Evolutionary conservation across 92 coral and sea anemone genomes (phyloP), one percentile per base, ranked within the genome.

Genomic region (Parazoanthus swiftii): DNA sequence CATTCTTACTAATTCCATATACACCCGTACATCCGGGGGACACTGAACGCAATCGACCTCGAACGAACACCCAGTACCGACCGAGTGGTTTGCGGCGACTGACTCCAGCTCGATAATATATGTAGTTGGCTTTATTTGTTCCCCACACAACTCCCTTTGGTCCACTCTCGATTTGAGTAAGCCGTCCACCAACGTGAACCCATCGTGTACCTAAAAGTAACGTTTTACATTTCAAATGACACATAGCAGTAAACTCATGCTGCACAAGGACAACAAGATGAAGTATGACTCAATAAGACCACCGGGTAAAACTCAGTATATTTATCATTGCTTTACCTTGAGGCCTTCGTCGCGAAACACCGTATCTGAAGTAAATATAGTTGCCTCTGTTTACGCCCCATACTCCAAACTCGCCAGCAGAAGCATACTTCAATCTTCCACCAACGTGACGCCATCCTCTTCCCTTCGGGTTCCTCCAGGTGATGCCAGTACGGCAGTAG

Each of bases 141-240:
- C 90, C 85, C 85, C 85, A 88, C 39, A 88, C 89, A 56, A 36
- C 89, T 18, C 83, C 89, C 9, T 46, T 77, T 77, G 85, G 85
- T 44, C 85, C 84, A 79, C 82, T 81, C 77, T 87, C 89, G 51
- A 87, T n/a, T 78, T 42, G 89, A 7, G 20, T 78, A 50, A 87
- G 63, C n/a, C 51, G 68, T 10, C 89, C 85, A 76, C 74, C 26
- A 63, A 87, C 58, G 35, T 35, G 38, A 5, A 11, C 42, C 89
- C 89, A 87, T 37, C 86, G 86, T 20, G 86, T 82, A 39, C 86
- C 86, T 82, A 66, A 25, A 79, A 15, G 10, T 10, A 43, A 23
- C 18, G 5, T n/a, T 68, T 29, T 63, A 54, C 14, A 54, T 11
- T 54, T 54, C 16, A 15, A 11, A 15, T 2, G 20, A 39, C 16